Evolutionary conservation across 2,113 vertebrate species (phyloP).

Genomic region (Dicentrarchus labrax): DNA sequence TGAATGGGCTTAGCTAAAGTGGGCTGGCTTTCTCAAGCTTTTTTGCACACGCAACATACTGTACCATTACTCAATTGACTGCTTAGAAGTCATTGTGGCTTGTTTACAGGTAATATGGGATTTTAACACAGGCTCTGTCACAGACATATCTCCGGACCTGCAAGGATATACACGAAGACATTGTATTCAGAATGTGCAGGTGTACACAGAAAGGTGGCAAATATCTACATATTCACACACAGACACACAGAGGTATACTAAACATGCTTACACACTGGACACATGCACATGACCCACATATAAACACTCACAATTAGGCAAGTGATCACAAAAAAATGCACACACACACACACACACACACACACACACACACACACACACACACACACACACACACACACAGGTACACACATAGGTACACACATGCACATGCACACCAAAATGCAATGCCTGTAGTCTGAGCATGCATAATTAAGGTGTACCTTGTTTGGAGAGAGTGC

Average conservation of each 20-base stretch:
- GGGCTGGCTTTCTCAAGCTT: constrained; percentile 24
- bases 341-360: constrained; percentile 29
- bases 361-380: constrained; percentile 42
- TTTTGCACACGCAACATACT: constrained; percentile 7
- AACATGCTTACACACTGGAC: constrained; percentile 4
- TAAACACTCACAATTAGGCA: constrained; percentile 54
- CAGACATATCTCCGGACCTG: background rate
- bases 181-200: background rate
- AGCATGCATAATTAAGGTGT: constrained; percentile 86
- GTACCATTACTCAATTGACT: background rate
- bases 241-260: background rate
- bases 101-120: background rate
- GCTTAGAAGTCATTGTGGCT: background rate
- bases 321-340: constrained; percentile 22
- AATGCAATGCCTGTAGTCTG: constrained; percentile 78
- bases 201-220: background rate
- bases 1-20: constrained; percentile 37
- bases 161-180: background rate
- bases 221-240: background rate
- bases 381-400: constrained; percentile 56
- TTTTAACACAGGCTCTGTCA: constrained; percentile 2
- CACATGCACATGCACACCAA: constrained; percentile 60
- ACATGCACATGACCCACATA: constrained; percentile 23
- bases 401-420: constrained; percentile 22
- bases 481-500: constrained; percentile 85